Conservation (phyloP, 2,888 invertebrate species). For the Sinelater perroti region DNA sequence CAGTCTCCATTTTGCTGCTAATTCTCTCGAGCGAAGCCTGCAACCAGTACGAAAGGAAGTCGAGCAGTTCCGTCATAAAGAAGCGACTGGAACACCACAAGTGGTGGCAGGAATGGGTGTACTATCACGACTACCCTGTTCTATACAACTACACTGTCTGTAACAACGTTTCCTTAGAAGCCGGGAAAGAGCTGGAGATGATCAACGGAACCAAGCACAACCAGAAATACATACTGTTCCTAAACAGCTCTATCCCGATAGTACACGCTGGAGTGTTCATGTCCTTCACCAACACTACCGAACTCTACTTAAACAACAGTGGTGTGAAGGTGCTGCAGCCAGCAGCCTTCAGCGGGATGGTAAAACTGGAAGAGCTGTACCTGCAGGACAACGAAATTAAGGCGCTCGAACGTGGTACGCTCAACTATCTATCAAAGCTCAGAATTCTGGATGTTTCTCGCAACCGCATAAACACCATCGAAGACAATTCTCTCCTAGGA, state of each 20-base stretch:
- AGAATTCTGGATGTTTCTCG: slow-evolving; percentile 2
- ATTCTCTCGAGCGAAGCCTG: too few species aligned
- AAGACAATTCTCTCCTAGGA: slow-evolving; percentile 6
- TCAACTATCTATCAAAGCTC: slow-evolving; percentile 1
- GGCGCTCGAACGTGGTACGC: not conserved
- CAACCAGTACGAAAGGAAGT: not conserved
- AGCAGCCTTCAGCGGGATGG: slow-evolving; percentile 12
- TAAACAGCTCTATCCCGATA: slow-evolving; percentile 1
- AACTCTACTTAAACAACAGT: slow-evolving; percentile 10
- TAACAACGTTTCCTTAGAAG: slow-evolving; percentile 1
- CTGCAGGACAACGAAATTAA: slow-evolving; percentile 8
- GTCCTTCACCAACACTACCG: not conserved
- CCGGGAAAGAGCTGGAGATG: not conserved
- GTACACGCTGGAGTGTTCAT: not conserved
- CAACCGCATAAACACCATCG: not conserved
- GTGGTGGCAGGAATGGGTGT: slow-evolving; percentile 1
- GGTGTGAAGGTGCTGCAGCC: slow-evolving; percentile 1
- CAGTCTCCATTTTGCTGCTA: too few species aligned
- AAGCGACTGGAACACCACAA: not conserved
- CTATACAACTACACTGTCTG: slow-evolving; percentile 7
- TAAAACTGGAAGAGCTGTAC: slow-evolving; percentile 4
- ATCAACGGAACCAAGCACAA: not conserved
- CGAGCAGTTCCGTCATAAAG: not conserved
- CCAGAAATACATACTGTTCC: not conserved
- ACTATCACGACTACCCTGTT: not conserved